phyloP scores from a whole-genome alignment of 2,888 invertebrate genomes.

The Bedellia somnulentella region DNA sequence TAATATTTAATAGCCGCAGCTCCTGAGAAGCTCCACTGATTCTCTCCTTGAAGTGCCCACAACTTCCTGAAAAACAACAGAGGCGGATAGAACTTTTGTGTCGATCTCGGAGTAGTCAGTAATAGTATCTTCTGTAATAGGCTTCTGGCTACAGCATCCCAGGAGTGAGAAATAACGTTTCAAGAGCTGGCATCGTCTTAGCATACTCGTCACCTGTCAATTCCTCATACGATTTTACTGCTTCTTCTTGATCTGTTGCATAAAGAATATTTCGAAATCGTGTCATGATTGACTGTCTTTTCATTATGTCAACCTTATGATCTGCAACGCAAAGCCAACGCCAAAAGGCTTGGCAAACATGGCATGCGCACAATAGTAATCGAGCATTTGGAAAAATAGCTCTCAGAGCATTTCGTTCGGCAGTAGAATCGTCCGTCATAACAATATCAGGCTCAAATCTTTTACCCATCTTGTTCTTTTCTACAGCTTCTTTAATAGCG shows the following conservation, averaged over 20 bases:
- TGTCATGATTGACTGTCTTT: constrained; percentile 9
- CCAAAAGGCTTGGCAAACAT: constrained; percentile 9
- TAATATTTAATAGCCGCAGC: constrained; percentile 8
- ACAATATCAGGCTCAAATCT: constrained; percentile 8
- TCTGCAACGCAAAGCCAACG: constrained; percentile 9
- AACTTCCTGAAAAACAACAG: constrained; percentile 6
- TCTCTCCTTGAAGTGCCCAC: constrained; percentile 4
- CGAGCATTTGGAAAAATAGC: constrained; percentile 9
- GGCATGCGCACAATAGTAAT: constrained; percentile 9
- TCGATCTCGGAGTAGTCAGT: constrained; percentile 12
- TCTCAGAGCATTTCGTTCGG: constrained; percentile 9
- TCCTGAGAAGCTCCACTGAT: constrained; percentile 12
- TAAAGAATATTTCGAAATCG: constrained; percentile 7
- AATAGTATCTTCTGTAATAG: too few species aligned
- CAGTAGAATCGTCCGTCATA: constrained; percentile 10
- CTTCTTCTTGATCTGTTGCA: constrained; percentile 8
- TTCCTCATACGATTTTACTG: constrained; percentile 7
- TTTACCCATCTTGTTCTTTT: constrained; percentile 7
- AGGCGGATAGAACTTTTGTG: constrained; percentile 13
- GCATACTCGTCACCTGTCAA: constrained; percentile 5
- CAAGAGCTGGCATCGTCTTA: constrained; percentile 6
- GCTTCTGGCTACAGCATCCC: too few species aligned
- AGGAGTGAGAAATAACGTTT: too few species aligned
- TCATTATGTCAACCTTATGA: constrained; percentile 9
- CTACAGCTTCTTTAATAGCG: constrained; percentile 9